Percentiles rank a stretch among this genome's conserved stretches.
phyloP scores from a whole-genome alignment of 2,113 vertebrate species.

The Catharus fuscescens region DNA sequence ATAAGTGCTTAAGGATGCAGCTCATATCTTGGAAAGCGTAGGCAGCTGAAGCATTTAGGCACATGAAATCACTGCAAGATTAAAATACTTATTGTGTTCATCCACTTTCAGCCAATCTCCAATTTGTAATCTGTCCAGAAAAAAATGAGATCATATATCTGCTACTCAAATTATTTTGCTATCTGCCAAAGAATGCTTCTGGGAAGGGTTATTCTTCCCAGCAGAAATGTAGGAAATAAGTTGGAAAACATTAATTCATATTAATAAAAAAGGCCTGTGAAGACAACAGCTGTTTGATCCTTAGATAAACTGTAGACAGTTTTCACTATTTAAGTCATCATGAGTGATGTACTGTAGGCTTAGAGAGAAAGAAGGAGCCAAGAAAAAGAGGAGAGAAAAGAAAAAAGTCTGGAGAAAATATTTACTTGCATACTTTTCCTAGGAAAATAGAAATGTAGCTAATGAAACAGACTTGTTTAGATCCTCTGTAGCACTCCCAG shows the following conservation, averaged over 20 bases:
- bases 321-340: constrained; percentile 61
- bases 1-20: constrained; percentile 18
- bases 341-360: constrained; percentile 46
- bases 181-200: constrained; percentile 69
- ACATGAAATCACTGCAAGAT: constrained; percentile 61
- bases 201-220: constrained; percentile 62
- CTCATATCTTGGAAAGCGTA: constrained; percentile 47
- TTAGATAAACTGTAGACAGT: constrained; percentile 65
- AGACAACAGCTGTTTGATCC: constrained; percentile 67
- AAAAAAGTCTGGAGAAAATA: constrained; percentile 52
- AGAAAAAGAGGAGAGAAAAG: constrained; percentile 47
- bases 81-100: constrained; percentile 61
- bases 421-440: constrained; percentile 57
- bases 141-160: constrained; percentile 72
- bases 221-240: constrained; percentile 65
- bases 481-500: neutral
- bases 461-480: constrained; percentile 37
- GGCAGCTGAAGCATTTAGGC: constrained; percentile 41
- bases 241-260: constrained; percentile 69
- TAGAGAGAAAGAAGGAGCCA: constrained; percentile 35
- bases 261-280: constrained; percentile 69
- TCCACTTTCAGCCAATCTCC: constrained; percentile 50
- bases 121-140: constrained; percentile 68
- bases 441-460: constrained; percentile 50
- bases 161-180: constrained; percentile 71